A percentile compares a stretch with the other conserved stretches of the same genome.
Evolutionary conservation across 2,113 vertebrate species (phyloP).

Genomic region (Saccopteryx leptura): DNA sequence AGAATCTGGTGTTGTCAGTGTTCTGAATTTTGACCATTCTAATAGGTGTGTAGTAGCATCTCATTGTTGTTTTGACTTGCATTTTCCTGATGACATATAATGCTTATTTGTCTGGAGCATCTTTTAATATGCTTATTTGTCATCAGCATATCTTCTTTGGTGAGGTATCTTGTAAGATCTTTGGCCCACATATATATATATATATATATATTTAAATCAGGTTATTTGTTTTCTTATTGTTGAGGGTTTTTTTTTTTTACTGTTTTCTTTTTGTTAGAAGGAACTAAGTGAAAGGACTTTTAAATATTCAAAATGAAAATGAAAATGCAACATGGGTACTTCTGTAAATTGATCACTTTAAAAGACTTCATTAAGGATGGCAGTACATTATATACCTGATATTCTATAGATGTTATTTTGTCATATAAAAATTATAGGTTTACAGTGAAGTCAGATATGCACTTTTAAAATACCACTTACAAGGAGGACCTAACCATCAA

Average conservation of each 20-base stretch:
- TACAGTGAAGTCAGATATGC: neutral
- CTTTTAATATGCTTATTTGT: neutral
- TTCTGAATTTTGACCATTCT: slow-evolving; percentile 17
- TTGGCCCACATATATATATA: neutral
- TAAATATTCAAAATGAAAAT: slow-evolving; percentile 62
- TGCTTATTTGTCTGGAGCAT: neutral
- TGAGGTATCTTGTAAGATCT: neutral
- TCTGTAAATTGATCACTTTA: slow-evolving; percentile 26
- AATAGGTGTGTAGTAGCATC: neutral
- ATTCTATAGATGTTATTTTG: neutral
- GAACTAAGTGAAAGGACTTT: neutral
- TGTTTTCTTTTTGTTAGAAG: neutral
- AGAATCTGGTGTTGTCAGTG: neutral
- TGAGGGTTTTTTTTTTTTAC: neutral
- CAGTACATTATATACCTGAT: neutral
- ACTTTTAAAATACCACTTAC: neutral
- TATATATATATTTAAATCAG: neutral
- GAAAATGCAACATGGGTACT: slow-evolving; percentile 12
- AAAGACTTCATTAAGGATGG: slow-evolving; percentile 11
- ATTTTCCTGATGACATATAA: neutral
- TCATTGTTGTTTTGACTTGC: neutral
- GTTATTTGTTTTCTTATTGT: neutral
- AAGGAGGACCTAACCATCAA: neutral
- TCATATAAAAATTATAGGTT: neutral
- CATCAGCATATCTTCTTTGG: neutral